A percentile compares a stretch with the other conserved stretches of the same genome.
These are phyloP conservation scores for Proteles cristata DNA, from an alignment of 2,113 vertebrate species.

Conservation along the genomic window DNA sequence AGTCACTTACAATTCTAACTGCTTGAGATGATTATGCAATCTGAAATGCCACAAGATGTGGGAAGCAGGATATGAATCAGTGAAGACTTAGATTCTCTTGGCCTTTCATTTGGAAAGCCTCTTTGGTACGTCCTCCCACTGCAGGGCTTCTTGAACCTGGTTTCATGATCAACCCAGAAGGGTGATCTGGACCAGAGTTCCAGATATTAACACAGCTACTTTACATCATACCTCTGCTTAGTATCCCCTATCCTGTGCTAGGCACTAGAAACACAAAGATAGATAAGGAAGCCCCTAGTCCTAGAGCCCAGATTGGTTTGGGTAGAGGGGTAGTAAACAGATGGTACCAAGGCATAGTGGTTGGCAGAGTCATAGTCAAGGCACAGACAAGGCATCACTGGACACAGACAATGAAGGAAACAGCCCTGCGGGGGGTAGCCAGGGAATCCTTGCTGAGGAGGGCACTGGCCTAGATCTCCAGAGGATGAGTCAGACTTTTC, in stretches of 20 bases:
- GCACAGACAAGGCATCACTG: not conserved
- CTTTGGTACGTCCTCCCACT: not conserved
- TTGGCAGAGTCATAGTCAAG: not conserved
- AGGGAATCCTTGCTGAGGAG: not conserved
- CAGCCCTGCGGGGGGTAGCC: not conserved
- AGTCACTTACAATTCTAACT: constrained; percentile 53
- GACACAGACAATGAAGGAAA: not conserved
- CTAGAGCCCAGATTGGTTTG: not conserved
- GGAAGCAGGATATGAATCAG: constrained; percentile 60
- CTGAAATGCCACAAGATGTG: constrained; percentile 34
- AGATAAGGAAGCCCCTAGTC: not conserved
- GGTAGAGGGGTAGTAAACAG: not conserved
- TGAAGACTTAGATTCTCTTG: constrained; percentile 12
- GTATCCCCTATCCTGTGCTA: not conserved
- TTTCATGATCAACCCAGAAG: not conserved
- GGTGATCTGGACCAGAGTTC: not conserved
- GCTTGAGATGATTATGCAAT: constrained; percentile 35
- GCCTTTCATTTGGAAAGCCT: constrained; percentile 19
- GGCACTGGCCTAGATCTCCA: not conserved
- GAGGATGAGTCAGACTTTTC: not conserved
- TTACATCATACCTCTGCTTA: not conserved
- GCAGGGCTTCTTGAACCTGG: not conserved
- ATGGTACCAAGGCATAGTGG: not conserved
- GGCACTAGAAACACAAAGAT: not conserved
- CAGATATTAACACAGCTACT: not conserved